These are phyloP conservation scores for Polypterus bichir DNA, from an alignment of 2,113 vertebrate genomes.

Conservation along the genomic window DNA sequence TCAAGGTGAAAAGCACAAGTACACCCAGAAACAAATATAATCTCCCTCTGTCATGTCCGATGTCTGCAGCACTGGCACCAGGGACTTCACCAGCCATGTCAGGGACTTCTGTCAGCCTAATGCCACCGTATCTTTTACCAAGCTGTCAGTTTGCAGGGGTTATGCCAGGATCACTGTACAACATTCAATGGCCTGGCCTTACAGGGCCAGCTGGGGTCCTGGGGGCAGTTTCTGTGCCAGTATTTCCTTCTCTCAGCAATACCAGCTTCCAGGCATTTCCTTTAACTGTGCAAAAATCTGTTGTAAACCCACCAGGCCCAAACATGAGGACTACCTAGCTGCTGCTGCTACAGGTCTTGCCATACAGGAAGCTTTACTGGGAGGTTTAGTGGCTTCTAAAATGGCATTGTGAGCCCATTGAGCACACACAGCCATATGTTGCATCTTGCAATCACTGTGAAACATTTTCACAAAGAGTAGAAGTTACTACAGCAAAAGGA, in stretches of 20 bases:
- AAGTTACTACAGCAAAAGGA: constrained; percentile 2
- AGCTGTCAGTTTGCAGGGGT: constrained; percentile 47
- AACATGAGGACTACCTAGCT: constrained; percentile 53
- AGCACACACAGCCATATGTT: constrained; percentile 34
- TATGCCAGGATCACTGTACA: constrained; percentile 46
- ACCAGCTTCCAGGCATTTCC: constrained; percentile 46
- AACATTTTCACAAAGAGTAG: constrained; percentile 25
- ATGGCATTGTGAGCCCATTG: constrained; percentile 23
- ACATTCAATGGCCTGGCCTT: constrained; percentile 49
- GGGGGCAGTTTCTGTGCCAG: constrained; percentile 28
- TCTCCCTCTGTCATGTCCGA: constrained; percentile 49
- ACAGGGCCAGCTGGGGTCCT: constrained; percentile 38
- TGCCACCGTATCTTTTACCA: constrained; percentile 44
- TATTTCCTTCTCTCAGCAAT: constrained; percentile 35
- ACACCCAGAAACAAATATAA: constrained; percentile 37
- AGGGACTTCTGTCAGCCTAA: constrained; percentile 36
- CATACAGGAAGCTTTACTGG: constrained; percentile 2
- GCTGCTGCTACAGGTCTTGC: background rate
- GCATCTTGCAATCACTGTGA: constrained; percentile 52
- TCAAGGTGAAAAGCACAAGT: constrained; percentile 37
- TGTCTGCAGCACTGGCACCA: constrained; percentile 44
- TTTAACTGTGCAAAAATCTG: constrained; percentile 35
- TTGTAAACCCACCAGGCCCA: constrained; percentile 32
- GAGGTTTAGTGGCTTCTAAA: constrained; percentile 21
- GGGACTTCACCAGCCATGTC: constrained; percentile 36